Evolutionary conservation across 2,113 vertebrate species (phyloP).

Genomic region (Kryptolebias marmoratus): DNA sequence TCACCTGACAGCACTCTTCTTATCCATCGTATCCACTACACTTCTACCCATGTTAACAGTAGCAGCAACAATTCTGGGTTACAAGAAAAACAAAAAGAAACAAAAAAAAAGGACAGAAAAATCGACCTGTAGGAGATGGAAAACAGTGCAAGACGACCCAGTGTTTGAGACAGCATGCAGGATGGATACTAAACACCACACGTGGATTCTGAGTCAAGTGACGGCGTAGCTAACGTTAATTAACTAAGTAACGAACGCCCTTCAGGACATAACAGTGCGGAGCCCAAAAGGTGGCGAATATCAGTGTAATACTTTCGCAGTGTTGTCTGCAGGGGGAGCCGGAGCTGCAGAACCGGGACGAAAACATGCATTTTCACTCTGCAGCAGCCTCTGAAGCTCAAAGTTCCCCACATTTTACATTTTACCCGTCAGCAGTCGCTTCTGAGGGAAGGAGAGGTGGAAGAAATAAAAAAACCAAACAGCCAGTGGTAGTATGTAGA

Average conservation of each 20-base stretch:
- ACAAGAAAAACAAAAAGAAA: slow-evolving; percentile 45
- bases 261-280: slow-evolving; percentile 63
- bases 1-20: slow-evolving; percentile 54
- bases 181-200: slow-evolving; percentile 47
- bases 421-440: slow-evolving; percentile 20
- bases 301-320: slow-evolving; percentile 66
- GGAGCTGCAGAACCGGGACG: slow-evolving; percentile 27
- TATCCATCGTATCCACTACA: background rate
- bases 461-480: slow-evolving; percentile 11
- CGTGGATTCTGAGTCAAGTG: slow-evolving; percentile 45
- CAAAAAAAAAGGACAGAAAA: background rate
- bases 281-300: slow-evolving; percentile 56
- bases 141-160: slow-evolving; percentile 60
- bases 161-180: slow-evolving; percentile 71
- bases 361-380: slow-evolving; percentile 61
- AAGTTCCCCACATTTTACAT: slow-evolving; percentile 42
- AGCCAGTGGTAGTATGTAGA: slow-evolving; percentile 44
- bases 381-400: slow-evolving; percentile 35
- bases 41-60: slow-evolving; percentile 58
- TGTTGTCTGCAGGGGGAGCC: slow-evolving; percentile 37
- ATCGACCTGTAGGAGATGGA: slow-evolving; percentile 22
- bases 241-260: slow-evolving; percentile 49
- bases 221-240: slow-evolving; percentile 28
- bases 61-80: slow-evolving; percentile 76
- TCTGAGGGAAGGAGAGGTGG: background rate